Base-by-base conservation (phyloP, 2,113 vertebrate genomes). In the Myotis brandtii region DNA sequence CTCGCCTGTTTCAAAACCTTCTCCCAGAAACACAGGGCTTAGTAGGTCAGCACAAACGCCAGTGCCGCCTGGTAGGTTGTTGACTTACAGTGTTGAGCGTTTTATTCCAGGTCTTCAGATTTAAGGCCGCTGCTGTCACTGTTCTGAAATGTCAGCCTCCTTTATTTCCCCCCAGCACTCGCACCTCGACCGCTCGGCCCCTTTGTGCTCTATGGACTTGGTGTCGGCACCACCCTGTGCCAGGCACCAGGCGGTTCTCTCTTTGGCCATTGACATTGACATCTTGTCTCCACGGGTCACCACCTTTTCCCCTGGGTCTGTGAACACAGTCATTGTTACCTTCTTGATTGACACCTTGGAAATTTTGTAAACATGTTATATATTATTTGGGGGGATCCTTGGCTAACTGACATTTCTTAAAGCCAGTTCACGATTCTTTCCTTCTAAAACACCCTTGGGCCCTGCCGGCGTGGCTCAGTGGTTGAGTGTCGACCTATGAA, bases 131-230 rank as follows among this genome's bases (percentile, higher is more conserved):
- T 75, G 80, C 82, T 66, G 94, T 92, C 92, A 79, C 81, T 76
- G 93, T 73, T 96, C 91, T 92, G 85, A 95, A 96, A 96, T 92
- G 94, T 97, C 95, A 90, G n/a, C 77, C 80, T 73, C 81, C 82
- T 96, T 95, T 79, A 67, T 93, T 92, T 95, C 43, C 76, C 72
- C 66, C 90, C 73, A n/a, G 90, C 87, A 27, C 54, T 89, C 86
- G 88, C 77, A 64, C 67, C 91, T 93, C 67, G 46, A 83, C 89
- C 82, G 27, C 20, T 34, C 54, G 2, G 48, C 64, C 52, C 23
- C 34, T 95, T 95, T 86, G 72, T 95, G 96, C 70, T 25, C 48
- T 90, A 83, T 88, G 92, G 77, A 77, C 96, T 93, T 87, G 90
- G 77, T 95, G 95, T 95, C 81, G 54, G 81, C 76, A 64, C 86